Evolutionary conservation across 2,113 vertebrate species (phyloP), one percentile per base, ranked within the genome.

Genomic region (Anoura caudifer): DNA sequence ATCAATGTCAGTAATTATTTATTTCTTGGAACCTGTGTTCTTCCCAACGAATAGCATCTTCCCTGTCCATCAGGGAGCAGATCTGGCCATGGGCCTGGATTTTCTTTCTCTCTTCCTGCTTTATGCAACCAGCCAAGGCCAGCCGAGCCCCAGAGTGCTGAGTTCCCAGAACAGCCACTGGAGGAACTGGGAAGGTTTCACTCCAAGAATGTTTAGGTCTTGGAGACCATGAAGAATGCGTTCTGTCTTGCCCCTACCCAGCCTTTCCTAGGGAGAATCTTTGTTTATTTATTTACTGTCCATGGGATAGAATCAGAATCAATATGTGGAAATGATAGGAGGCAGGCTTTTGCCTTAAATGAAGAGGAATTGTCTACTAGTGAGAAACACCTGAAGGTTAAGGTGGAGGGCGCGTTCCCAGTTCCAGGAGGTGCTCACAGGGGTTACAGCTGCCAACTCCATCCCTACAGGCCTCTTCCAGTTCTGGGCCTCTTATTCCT

Each of bases 371-470:
- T 61, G 43, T 17, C 79, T 11, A 28, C 19, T 3, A 65, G 16
- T 24, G n/a, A 84, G 70, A 77, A 84, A 59, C 5, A 20, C 16
- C 90, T 41, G 28, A 43, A 59, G 50, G 50, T 24, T 47, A 41
- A 2, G 26, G 54, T 3, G 4, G 54, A 19, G 22, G 15, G n/a
- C n/a, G n/a, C n/a, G 16, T 28, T 15, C 45, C 67, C 43, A 24
- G 28, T 10, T 2, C 2, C 5, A 1, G 41, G 36, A 31, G 8
- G 7, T 13, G 28, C 10, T 20, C 45, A 12, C 22, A 15, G 28
- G 17, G 10, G 16, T 26, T 2, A 14, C 5, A 20, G 20, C 1
- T 28, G 33, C 72, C 16, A 73, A 36, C 16, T 31, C 31, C 1
- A 9, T 67, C 75, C 67, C 4, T 33, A 16, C 10, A 56, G 36